Percentiles rank a stretch among this genome's conserved stretches.
These are phyloP conservation scores for Sabellastarte sp. DNA, from an alignment of 2,888 invertebrate genomes.

Conservation along the genomic window DNA sequence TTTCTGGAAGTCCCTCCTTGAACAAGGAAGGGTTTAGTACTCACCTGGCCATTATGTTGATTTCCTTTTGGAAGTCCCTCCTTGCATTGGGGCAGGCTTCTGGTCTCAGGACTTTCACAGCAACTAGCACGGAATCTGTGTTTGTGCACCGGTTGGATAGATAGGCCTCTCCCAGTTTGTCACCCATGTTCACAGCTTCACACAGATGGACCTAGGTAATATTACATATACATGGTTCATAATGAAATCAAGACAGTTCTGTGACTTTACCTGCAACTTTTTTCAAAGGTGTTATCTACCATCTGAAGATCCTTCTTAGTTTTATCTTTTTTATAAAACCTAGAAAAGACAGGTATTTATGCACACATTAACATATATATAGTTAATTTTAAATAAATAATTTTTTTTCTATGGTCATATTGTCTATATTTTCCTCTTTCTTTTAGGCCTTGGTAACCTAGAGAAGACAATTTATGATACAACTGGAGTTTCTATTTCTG, in stretches of 20 bases:
- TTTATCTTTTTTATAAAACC: no score
- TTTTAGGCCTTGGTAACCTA: no score
- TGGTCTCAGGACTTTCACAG: slow-evolving; percentile 80
- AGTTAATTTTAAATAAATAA: no score
- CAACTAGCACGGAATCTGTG: slow-evolving; percentile 71
- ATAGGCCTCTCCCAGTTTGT: slow-evolving; percentile 43
- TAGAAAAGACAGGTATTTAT: neutral
- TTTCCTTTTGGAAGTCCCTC: slow-evolving; percentile 60
- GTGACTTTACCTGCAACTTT: neutral
- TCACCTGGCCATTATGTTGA: slow-evolving; percentile 5
- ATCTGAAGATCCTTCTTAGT: no score
- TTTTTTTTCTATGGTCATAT: no score
- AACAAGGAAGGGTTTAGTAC: no score
- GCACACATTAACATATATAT: neutral
- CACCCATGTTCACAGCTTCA: slow-evolving; percentile 75
- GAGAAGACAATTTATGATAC: no score
- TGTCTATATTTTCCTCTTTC: no score
- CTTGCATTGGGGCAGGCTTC: slow-evolving; percentile 72
- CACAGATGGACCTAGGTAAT: slow-evolving; percentile 82
- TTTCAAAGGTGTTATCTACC: no score
- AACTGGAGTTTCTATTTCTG: no score
- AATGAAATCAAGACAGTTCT: neutral
- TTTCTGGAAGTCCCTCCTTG: no score
- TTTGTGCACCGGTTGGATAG: slow-evolving; percentile 66
- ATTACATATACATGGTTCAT: neutral